Evolutionary conservation across 2,113 vertebrate genomes (phyloP).

Genomic region (Abramis brama): DNA sequence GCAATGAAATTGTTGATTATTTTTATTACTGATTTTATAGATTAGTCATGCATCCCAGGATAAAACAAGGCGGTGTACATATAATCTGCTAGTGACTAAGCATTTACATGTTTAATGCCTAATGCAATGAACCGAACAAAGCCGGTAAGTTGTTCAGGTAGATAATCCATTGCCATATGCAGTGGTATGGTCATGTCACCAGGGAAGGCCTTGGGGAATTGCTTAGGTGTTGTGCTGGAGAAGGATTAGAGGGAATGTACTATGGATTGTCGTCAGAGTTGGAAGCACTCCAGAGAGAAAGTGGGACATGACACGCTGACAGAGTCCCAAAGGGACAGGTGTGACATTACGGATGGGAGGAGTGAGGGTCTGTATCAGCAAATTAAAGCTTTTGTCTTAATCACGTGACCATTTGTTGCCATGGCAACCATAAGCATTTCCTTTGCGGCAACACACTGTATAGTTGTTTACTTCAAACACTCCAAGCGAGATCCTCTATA

Average conservation of each 20-base stretch:
- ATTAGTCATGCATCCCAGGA: not conserved
- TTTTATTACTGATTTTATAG: not conserved
- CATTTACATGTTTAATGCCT: conserved; percentile 21
- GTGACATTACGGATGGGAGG: not conserved
- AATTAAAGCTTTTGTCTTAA: conserved; percentile 23
- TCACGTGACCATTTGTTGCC: conserved; percentile 30
- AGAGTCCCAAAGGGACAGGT: conserved; percentile 37
- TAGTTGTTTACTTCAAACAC: not conserved
- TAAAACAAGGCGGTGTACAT: not conserved
- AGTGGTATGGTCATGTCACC: conserved; percentile 9
- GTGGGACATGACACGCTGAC: conserved; percentile 57
- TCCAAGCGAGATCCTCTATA: conserved; percentile 20
- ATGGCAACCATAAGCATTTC: not conserved
- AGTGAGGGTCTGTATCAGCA: not conserved
- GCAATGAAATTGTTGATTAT: not conserved
- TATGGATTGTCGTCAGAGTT: conserved; percentile 59
- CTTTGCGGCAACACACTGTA: not conserved
- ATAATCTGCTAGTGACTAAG: conserved; percentile 25
- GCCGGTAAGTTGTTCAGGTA: conserved; percentile 3
- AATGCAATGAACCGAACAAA: conserved; percentile 16
- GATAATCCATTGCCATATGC: conserved; percentile 52
- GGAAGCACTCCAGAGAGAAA: conserved; percentile 2
- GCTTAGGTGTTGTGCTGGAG: conserved; percentile 62
- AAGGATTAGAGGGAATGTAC: conserved; percentile 20
- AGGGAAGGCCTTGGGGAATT: conserved; percentile 55